phyloP scores from a whole-genome alignment of 2,113 vertebrate species.

The Hippocampus zosterae region DNA sequence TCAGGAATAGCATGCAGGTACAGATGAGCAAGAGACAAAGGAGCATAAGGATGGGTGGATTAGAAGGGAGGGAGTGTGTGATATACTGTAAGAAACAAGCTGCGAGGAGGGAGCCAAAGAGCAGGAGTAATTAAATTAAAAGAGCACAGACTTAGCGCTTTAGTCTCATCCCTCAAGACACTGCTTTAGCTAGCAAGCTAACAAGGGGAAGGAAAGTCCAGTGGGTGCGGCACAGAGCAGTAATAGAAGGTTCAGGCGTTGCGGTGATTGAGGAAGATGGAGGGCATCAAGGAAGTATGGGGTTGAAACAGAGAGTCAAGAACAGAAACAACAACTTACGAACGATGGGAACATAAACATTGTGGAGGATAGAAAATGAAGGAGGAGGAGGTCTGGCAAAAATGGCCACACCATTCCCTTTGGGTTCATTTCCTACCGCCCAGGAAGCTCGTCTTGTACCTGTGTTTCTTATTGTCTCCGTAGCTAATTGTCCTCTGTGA shows the following conservation, averaged over 20 bases:
- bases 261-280: not conserved
- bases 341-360: constrained; percentile 43
- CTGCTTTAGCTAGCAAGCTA: constrained; percentile 64
- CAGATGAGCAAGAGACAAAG: constrained; percentile 28
- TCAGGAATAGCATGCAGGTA: not conserved
- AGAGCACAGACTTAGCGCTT: constrained; percentile 63
- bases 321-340: constrained; percentile 39
- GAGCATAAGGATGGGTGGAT: constrained; percentile 19
- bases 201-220: constrained; percentile 60
- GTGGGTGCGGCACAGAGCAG: constrained; percentile 53
- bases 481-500: constrained; percentile 61
- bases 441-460: constrained; percentile 36
- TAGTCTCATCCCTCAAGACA: constrained; percentile 65
- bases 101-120: constrained; percentile 14
- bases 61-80: constrained; percentile 11
- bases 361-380: constrained; percentile 30
- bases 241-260: constrained; percentile 29
- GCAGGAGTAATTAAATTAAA: constrained; percentile 64
- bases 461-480: constrained; percentile 64
- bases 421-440: constrained; percentile 6
- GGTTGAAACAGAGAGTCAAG: constrained; percentile 40
- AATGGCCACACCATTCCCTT: constrained; percentile 40
- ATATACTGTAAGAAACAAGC: constrained; percentile 17
- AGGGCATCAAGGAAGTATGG: constrained; percentile 5
- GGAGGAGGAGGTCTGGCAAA: constrained; percentile 31